Percentiles rank a stretch among this genome's conserved stretches.
phyloP scores from a whole-genome alignment of 2,888 invertebrate species.

The Leistus spinibarbis region DNA sequence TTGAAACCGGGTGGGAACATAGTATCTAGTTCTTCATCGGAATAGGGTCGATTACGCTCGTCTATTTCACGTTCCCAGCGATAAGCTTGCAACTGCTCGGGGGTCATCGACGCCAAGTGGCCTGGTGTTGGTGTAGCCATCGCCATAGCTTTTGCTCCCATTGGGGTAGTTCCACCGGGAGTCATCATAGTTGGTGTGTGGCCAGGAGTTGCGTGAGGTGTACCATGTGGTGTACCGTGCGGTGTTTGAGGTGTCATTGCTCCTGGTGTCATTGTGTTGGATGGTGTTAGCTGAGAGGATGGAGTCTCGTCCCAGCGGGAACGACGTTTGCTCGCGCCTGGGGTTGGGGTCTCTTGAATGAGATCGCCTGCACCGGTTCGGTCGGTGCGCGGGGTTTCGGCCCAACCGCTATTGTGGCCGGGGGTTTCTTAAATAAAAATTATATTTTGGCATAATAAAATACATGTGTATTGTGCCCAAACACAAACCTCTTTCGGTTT shows the following conservation, averaged over 20 bases:
- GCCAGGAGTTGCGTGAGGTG: constrained; percentile 74
- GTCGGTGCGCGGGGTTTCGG: constrained; percentile 97
- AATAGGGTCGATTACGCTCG: constrained; percentile 93
- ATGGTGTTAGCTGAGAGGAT: constrained; percentile 73
- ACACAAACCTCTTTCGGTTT: constrained; percentile 86
- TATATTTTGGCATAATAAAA: too few relatives aligned
- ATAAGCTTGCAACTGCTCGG: constrained; percentile 97
- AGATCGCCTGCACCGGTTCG: constrained; percentile 69
- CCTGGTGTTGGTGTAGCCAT: constrained; percentile 98
- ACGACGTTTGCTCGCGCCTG: constrained; percentile 91
- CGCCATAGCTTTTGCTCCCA: constrained; percentile 95
- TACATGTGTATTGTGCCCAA: background rate
- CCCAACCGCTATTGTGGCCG: constrained; percentile 97
- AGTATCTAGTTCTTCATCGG: constrained; percentile 96
- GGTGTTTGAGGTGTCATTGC: constrained; percentile 70
- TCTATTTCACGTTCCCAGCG: constrained; percentile 99
- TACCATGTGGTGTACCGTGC: constrained; percentile 74
- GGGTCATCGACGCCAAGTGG: constrained; percentile 97
- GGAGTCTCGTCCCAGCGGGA: constrained; percentile 99
- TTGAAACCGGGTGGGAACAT: constrained; percentile 99
- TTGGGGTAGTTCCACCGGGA: constrained; percentile 84
- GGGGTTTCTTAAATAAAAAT: constrained; percentile 76
- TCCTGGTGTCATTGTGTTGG: constrained; percentile 61
- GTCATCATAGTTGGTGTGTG: constrained; percentile 71
- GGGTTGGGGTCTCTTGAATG: constrained; percentile 88